Base-by-base conservation (phyloP, 2,797 vertebrate species). In the Neomorphus geoffroyi region DNA sequence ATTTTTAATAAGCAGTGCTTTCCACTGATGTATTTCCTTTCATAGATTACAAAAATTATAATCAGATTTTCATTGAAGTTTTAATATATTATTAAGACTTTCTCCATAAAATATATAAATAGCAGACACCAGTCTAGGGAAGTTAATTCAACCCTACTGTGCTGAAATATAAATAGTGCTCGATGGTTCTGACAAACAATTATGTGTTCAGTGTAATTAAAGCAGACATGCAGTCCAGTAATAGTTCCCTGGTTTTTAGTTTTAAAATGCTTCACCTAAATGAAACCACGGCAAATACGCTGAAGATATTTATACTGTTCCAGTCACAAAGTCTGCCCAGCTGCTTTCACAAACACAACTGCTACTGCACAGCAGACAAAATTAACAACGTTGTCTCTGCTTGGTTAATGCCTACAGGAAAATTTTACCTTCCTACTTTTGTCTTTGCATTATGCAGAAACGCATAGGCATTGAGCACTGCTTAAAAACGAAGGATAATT, bases 171-270 rank as follows among this genome's bases (percentile, higher is more conserved):
- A 93, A 96, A 81, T 35, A 33, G 10, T 70, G 33, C 41, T 82
- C 39, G 88, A 93, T 86, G 32, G 71, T 72, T 93, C 43, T 72
- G 43, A 93, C 64, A 82, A 89, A 92, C 24, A 80, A 71, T 89
- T 71, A 86, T 10, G 39, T 9, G 84, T 70, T 93, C 71, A 70
- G 57, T 56, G n/a, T 93, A 95, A 92, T 54, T 86, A 53, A 85
- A 94, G 51, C 30, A 91, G 92, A 87, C 82, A 62, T 23, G 16
- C 37, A 71, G 35, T 91, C 33, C 80, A 56, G 32, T 89, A 92
- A 94, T 67, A 93, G 32, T 57, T 96, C 95, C 92, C 91, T 94
- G 88, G 23, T 94, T 96, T 94, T 74, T 71, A 78, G 35, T 69
- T 94, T 86, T 75, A 75, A 92, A 94, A 90, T 58, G 69, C 30